Conservation (phyloP, 2,113 vertebrate species). For the Garra rufa region DNA sequence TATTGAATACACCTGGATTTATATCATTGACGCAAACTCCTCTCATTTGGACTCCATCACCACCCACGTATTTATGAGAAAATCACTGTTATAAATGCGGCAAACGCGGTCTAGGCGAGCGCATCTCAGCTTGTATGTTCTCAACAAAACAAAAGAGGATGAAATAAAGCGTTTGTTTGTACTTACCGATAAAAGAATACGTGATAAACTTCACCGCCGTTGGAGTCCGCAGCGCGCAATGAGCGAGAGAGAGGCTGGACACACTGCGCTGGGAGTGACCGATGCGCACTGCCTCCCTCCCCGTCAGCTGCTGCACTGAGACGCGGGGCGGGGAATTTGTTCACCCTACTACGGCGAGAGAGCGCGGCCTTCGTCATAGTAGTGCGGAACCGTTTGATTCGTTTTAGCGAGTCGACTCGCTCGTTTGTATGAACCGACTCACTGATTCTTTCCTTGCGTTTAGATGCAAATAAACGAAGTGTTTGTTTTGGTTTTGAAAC, state of each 20-base stretch:
- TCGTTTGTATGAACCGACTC: no score
- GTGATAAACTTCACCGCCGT: slow-evolving; percentile 56
- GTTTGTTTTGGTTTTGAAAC: not conserved
- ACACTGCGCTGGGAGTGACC: slow-evolving; percentile 70
- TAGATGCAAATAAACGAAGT: no score
- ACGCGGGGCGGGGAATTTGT: slow-evolving; percentile 66
- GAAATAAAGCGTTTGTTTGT: not conserved
- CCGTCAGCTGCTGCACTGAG: slow-evolving; percentile 67
- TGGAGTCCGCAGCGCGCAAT: slow-evolving; percentile 55
- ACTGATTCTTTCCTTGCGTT: no score
- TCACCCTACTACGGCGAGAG: not conserved
- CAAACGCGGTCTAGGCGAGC: not conserved
- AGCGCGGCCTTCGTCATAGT: not conserved
- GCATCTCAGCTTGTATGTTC: not conserved
- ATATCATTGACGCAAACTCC: slow-evolving; percentile 36
- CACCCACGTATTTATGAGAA: slow-evolving; percentile 6
- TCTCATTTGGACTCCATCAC: slow-evolving; percentile 11
- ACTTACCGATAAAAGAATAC: slow-evolving; percentile 60
- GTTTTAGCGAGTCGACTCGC: no score
- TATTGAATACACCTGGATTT: not conserved
- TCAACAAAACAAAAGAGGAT: not conserved
- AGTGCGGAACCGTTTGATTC: not conserved
- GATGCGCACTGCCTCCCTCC: slow-evolving; percentile 72
- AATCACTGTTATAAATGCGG: not conserved
- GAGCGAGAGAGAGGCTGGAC: slow-evolving; percentile 49